Percentiles rank a stretch among this genome's conserved stretches.
These are phyloP conservation scores for Drosophila busckii DNA, from an alignment of 1,140 invertebrate species.

Conservation along the genomic window DNA sequence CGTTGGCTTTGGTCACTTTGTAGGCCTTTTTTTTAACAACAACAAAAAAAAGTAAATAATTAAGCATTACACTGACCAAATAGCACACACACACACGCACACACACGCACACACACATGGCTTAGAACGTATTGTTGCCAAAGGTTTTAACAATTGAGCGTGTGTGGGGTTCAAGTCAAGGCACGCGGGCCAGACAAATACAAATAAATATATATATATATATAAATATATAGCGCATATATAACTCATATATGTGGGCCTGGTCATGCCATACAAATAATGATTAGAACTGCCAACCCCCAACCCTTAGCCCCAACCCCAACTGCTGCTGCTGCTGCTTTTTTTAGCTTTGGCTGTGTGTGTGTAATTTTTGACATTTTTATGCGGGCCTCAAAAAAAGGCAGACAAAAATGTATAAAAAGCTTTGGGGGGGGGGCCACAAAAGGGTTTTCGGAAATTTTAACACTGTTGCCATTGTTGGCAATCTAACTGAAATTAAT, in stretches of 20 bases:
- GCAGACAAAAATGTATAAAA: constrained; percentile 19
- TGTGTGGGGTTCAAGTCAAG: constrained; percentile 18
- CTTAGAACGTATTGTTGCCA: no score
- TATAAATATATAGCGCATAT: not conserved
- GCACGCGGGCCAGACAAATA: constrained; percentile 55
- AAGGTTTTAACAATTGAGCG: no score
- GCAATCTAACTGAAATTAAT: constrained; percentile 74
- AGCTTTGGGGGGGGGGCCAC: constrained; percentile 5
- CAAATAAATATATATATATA: constrained; percentile 52
- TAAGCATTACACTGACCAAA: constrained; percentile 77
- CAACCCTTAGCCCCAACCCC: not conserved
- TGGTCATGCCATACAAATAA: constrained; percentile 64
- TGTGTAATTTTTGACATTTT: constrained; percentile 76
- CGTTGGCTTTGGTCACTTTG: constrained; percentile 52
- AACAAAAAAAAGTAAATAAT: constrained; percentile 66
- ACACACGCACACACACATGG: no score
- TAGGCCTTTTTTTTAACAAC: constrained; percentile 54
- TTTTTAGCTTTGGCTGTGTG: constrained; percentile 20
- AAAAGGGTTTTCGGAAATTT: constrained; percentile 58
- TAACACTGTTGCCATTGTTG: constrained; percentile 58
- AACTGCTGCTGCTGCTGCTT: constrained; percentile 30
- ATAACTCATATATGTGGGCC: constrained; percentile 71
- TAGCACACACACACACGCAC: constrained; percentile 47
- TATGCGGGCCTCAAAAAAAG: constrained; percentile 66
- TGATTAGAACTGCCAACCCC: constrained; percentile 62